Evolutionary conservation across 2,113 vertebrate genomes (phyloP).

Genomic region (Limnothrissa miodon): DNA sequence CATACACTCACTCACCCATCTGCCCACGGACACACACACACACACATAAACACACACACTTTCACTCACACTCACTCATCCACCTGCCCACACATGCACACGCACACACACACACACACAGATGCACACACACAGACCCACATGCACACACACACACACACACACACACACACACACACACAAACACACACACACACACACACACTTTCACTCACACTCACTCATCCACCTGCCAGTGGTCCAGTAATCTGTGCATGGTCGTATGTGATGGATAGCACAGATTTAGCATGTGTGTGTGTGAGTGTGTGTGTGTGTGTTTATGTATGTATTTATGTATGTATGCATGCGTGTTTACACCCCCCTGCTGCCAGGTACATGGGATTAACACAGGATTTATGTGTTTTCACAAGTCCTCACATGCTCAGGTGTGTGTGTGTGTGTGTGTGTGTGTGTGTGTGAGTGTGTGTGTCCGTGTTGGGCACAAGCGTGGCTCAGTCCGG

Average conservation of each 20-base stretch:
- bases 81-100: background rate
- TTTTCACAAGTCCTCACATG: background rate
- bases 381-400: slow-evolving; percentile 24
- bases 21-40: background rate
- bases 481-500: background rate
- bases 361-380: background rate
- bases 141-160: background rate
- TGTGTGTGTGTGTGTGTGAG: background rate
- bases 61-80: background rate
- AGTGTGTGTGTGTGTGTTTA: slow-evolving; percentile 5
- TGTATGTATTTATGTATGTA: background rate
- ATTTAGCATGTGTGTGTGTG: background rate
- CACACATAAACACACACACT: no score
- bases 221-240: background rate
- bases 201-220: background rate
- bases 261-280: background rate
- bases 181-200: background rate
- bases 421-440: slow-evolving; percentile 18
- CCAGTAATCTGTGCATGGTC: background rate
- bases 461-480: background rate
- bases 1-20: background rate
- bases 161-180: background rate
- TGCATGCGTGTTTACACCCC: background rate
- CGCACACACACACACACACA: background rate
- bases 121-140: no score